A percentile compares a stretch with the other conserved stretches of the same genome.
Evolutionary conservation across 2,797 vertebrate species (phyloP).

Genomic region (Pantherophis vulpinus): DNA sequence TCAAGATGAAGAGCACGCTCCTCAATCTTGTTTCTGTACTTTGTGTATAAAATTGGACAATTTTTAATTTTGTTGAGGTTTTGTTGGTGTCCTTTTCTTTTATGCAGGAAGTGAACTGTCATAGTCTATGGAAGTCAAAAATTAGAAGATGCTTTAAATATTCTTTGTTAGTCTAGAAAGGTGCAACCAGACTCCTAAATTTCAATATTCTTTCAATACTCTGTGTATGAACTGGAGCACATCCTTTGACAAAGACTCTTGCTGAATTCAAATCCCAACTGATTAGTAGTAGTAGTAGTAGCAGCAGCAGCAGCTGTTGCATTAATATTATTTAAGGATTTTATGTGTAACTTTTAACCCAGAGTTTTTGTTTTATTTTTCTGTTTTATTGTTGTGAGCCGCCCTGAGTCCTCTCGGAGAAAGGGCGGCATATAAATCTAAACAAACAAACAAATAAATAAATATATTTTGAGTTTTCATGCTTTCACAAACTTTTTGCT

Average conservation of each 20-base stretch:
- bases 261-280: background rate
- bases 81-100: background rate
- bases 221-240: background rate
- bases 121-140: background rate
- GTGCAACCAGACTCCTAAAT: background rate
- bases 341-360: too few relatives aligned
- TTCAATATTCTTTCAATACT: background rate
- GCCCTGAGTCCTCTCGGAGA: too few relatives aligned
- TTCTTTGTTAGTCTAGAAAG: background rate
- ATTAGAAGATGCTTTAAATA: background rate
- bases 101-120: background rate
- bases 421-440: too few relatives aligned
- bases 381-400: too few relatives aligned
- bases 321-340: background rate
- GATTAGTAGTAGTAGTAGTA: background rate
- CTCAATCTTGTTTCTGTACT: background rate
- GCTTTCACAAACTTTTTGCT: conserved; percentile 12
- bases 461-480: background rate
- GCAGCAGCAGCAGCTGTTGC: background rate
- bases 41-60: background rate
- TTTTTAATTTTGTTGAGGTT: background rate
- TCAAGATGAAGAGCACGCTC: background rate
- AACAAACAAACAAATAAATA: too few relatives aligned
- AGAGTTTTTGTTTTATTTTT: too few relatives aligned
- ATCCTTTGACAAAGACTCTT: background rate